Conservation (phyloP, 2,113 vertebrate genomes). For the Campylomormyrus tamandua region DNA sequence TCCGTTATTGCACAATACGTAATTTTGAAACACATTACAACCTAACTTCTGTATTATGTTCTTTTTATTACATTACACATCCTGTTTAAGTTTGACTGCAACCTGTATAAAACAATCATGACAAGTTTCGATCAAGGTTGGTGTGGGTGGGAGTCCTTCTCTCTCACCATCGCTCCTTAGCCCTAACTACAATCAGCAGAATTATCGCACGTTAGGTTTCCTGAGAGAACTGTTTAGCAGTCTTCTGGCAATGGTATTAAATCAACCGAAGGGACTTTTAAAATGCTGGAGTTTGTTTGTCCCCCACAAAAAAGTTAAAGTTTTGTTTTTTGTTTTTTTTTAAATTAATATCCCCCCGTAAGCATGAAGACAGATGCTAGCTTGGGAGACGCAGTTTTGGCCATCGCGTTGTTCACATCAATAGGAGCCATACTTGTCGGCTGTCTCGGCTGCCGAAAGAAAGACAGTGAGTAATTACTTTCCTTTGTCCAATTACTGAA, state of each 20-base stretch:
- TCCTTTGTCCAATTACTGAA: not conserved
- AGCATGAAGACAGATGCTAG: not conserved
- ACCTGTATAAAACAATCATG: not conserved
- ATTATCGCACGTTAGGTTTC: not conserved
- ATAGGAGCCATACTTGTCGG: conserved; percentile 4
- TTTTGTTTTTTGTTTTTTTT: not conserved
- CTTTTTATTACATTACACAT: not conserved
- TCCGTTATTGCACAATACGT: not conserved
- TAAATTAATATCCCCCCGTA: not conserved
- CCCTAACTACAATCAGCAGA: not conserved
- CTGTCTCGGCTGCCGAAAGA: conserved; percentile 21
- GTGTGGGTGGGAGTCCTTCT: not conserved
- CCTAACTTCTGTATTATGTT: not conserved
- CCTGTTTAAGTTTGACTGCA: not conserved
- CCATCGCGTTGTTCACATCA: not conserved
- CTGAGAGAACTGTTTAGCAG: not conserved
- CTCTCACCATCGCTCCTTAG: not conserved
- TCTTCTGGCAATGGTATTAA: not conserved
- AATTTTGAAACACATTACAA: not conserved
- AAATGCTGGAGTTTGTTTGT: not conserved
- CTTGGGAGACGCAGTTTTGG: not conserved
- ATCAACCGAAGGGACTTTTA: not conserved
- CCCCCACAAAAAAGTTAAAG: not conserved
- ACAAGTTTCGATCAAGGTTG: not conserved
- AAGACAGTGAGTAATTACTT: conserved; percentile 16